Base-by-base conservation (phyloP, 2,113 vertebrate genomes). In the Chitala chitala region DNA sequence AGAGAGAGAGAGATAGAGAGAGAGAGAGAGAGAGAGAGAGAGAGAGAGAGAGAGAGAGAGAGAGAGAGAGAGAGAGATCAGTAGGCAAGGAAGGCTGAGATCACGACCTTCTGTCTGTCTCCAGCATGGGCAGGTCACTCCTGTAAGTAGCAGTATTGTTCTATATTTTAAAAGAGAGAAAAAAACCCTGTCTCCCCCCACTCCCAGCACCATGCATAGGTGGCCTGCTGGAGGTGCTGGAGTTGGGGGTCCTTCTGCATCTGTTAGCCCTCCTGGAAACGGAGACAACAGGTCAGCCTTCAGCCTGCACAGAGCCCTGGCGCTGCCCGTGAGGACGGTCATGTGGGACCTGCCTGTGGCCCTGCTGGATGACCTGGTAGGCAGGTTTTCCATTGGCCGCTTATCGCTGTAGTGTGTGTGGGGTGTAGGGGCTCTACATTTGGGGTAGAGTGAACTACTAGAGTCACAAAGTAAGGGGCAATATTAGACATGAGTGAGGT, bases 341-440 rank as follows among this genome's bases (percentile, higher is more conserved):
- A 70, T 70, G 72, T 65, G 70, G 71, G 71, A 74, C 46, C 31
- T 74, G 20, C 76, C 71, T 13, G 20, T 70, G 59, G 65, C 40
- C 8, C 24, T 74, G 29, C 55, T 74, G 76, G 76, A 77, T 50
- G 64, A 77, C 17, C 72, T 64, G 72, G 76, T 77, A 77, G 76
- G 76, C 40, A 36, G 55, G 7, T 42, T 29, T 38, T n/a, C n/a
- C n/a, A 8, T n/a, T 8, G 71, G 17, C 13, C n/a, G 71, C 22
- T 36, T 8, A 12, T 40, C 12, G 3, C 3, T 31, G 70, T 12
- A 38, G 31, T 22, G 20, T 33, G 44, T 33, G n/a, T 55, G 33
- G 1, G 29, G 13, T 5, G 36, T 48, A 17, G 50, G 13, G n/a
- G 2, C 3, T 53, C 13, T 38, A 9, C 4, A 1, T 54, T 4